Evolutionary conservation across 2,797 vertebrate species (phyloP).

Genomic region (Menidia menidia): DNA sequence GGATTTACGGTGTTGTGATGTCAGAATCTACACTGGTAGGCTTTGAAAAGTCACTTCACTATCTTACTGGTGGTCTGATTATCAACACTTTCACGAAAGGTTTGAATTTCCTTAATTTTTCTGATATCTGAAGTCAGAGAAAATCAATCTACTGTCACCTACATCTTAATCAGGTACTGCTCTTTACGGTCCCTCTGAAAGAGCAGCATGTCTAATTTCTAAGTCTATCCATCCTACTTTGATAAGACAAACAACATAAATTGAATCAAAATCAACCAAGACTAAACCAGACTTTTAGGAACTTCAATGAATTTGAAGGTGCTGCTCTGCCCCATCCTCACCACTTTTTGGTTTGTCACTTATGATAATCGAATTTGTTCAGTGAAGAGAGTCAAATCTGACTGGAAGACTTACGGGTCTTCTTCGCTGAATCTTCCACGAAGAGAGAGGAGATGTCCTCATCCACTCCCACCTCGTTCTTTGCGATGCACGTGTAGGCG

Average conservation of each 20-base stretch:
- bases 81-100: not conserved
- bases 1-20: not conserved
- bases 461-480: conserved; percentile 96
- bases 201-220: not conserved
- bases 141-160: conserved; percentile 2
- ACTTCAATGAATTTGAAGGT: not conserved
- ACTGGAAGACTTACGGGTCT: conserved; percentile 87
- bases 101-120: not conserved
- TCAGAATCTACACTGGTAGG: not conserved
- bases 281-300: not conserved
- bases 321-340: not conserved
- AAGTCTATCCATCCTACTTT: not conserved
- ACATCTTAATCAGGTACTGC: no score
- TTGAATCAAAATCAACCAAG: not conserved
- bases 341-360: not conserved
- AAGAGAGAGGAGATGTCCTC: conserved; percentile 98
- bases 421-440: conserved; percentile 94
- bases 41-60: conserved; percentile 5
- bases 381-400: not conserved
- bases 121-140: conserved; percentile 6
- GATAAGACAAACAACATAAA: not conserved
- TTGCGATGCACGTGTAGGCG: conserved; percentile 97
- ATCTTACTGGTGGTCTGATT: conserved; percentile 3
- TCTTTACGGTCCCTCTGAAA: not conserved
- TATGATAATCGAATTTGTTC: not conserved